Percentiles rank a stretch among this genome's conserved stretches.
Conservation (phyloP, 2,797 vertebrate species). For the Atherinosoma microstoma region DNA sequence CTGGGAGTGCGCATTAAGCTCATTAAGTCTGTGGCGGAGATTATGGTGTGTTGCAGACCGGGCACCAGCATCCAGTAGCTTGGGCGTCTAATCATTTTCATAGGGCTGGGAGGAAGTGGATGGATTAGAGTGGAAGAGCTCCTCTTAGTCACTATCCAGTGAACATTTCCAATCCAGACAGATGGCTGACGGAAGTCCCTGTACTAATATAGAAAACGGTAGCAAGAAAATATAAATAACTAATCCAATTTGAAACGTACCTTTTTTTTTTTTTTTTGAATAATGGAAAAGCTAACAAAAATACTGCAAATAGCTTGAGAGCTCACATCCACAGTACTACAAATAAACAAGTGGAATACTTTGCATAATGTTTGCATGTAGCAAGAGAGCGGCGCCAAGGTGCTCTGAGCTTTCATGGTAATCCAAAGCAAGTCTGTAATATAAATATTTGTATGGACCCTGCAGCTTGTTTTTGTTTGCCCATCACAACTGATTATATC, state of each 20-base stretch:
- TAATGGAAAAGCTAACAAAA: slow-evolving; percentile 2
- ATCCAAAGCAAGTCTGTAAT: slow-evolving; percentile 45
- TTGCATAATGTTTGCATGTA: slow-evolving; percentile 3
- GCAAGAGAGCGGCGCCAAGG: not conserved
- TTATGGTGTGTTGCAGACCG: slow-evolving; percentile 71
- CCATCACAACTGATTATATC: slow-evolving; percentile 31
- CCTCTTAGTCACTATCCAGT: slow-evolving; percentile 16
- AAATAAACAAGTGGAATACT: slow-evolving; percentile 18
- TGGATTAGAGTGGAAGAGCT: slow-evolving; percentile 31
- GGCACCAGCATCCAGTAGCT: slow-evolving; percentile 60
- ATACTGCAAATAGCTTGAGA: not conserved
- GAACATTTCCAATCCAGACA: slow-evolving; percentile 10
- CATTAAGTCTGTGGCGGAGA: slow-evolving; percentile 77
- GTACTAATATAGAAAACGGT: not conserved
- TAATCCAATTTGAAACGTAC: not conserved
- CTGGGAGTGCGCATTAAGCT: slow-evolving; percentile 81
- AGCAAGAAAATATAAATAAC: not conserved
- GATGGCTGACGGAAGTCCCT: slow-evolving; percentile 2
- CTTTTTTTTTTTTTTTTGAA: not conserved
- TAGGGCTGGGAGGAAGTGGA: slow-evolving; percentile 46
- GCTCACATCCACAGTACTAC: not conserved
- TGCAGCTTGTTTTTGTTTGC: slow-evolving; percentile 58
- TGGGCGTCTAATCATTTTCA: slow-evolving; percentile 61
- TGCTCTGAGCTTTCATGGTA: slow-evolving; percentile 4
- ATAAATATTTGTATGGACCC: slow-evolving; percentile 41